These are phyloP conservation scores for Microcebus murinus DNA, from an alignment of 2,113 vertebrate genomes.

Conservation along the genomic window DNA sequence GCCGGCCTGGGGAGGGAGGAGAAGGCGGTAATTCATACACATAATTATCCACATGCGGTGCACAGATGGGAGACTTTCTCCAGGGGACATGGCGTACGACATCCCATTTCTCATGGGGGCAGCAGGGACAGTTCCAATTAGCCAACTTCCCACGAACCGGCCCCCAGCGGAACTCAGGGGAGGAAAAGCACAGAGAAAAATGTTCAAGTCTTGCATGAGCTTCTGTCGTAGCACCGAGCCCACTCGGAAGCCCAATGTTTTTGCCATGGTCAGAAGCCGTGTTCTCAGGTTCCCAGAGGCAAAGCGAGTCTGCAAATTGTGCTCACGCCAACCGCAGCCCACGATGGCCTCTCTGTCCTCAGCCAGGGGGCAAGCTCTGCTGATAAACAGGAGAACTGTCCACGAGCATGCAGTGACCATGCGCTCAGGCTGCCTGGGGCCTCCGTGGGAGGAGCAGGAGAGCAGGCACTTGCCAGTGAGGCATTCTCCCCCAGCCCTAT, in stretches of 20 bases:
- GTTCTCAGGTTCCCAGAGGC: not conserved
- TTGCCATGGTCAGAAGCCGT: not conserved
- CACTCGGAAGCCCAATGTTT: not conserved
- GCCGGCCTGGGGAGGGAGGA: not conserved
- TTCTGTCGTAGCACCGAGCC: not conserved
- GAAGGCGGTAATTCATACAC: constrained; percentile 22
- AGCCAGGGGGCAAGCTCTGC: not conserved
- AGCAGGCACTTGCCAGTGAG: rapidly evolving
- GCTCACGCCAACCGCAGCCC: not conserved
- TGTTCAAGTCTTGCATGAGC: not conserved
- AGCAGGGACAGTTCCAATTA: constrained; percentile 43
- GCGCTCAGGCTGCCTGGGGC: not conserved
- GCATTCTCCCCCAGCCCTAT: too few species aligned
- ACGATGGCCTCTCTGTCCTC: rapidly evolving
- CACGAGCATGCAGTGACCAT: too few species aligned
- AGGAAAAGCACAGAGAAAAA: not conserved
- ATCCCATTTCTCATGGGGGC: constrained; percentile 51
- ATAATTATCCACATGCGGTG: not conserved
- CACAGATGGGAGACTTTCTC: constrained; percentile 73
- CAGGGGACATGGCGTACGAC: not conserved
- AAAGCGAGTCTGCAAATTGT: rapidly evolving
- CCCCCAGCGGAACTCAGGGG: not conserved
- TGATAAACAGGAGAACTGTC: not conserved
- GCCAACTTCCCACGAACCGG: not conserved
- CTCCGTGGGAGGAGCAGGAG: rapidly evolving